A percentile compares a stretch with the other conserved stretches of the same genome.
These are phyloP conservation scores for Ochotona curzoniae DNA, from an alignment of 2,113 vertebrate genomes.

Conservation along the genomic window DNA sequence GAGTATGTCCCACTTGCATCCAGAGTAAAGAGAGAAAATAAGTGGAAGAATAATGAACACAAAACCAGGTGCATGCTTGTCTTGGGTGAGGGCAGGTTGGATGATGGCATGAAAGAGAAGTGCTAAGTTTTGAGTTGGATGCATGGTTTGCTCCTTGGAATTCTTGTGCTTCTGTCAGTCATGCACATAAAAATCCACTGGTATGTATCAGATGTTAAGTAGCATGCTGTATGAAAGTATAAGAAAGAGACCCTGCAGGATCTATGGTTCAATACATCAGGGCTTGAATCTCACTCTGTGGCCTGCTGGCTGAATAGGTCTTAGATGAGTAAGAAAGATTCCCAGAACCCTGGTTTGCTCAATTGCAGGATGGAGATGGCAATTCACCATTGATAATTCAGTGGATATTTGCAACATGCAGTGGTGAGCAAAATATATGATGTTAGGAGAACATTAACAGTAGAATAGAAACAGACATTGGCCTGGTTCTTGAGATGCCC, in stretches of 20 bases:
- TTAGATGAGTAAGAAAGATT: not conserved
- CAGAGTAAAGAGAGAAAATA: conserved; percentile 14
- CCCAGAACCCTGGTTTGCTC: not conserved
- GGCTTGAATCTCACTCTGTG: not conserved
- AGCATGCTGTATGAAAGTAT: not conserved
- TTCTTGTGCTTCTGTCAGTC: not conserved
- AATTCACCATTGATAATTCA: not conserved
- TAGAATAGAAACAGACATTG: too few species aligned
- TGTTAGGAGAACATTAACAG: not conserved
- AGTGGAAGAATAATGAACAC: not conserved
- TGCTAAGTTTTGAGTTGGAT: not conserved
- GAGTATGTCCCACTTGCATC: not conserved
- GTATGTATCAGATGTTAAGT: not conserved
- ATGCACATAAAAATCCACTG: not conserved
- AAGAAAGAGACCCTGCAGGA: not conserved
- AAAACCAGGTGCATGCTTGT: not conserved
- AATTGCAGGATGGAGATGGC: not conserved
- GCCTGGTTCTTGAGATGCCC: too few species aligned
- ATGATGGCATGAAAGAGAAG: not conserved
- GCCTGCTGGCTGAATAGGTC: not conserved
- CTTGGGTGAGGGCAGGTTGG: not conserved
- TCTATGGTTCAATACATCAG: not conserved
- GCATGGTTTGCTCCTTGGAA: not conserved
- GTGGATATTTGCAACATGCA: not conserved
- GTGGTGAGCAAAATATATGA: not conserved